Evolutionary conservation across 35 echinoderm and acorn worm genomes (phyloP), one percentile per base, ranked within the genome.

Genomic region (Lytechinus pictus): DNA sequence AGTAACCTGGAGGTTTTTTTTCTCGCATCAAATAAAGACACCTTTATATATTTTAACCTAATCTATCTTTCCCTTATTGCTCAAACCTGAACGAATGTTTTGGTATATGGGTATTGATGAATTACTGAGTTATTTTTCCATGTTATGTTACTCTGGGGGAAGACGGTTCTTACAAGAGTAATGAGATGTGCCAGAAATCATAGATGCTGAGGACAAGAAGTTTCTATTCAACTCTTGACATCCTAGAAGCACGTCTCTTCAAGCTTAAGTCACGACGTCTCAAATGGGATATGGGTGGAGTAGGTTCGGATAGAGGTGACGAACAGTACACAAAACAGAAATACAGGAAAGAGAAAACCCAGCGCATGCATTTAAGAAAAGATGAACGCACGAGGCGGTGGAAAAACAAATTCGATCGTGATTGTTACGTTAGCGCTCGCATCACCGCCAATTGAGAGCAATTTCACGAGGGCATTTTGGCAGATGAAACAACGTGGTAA

Each of bases 391-490:
- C 66, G 66, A 79, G 66, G 66, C 66, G 66, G 66, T 79, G 66
- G 12, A 79, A 79, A 79, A 79, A 79, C 66, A 79, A 79, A 79
- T 79, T 79, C 66, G 66, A 79, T 79, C 66, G 66, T 79, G 12
- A 79, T 79, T 79, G 66, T 79, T 79, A 79, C 66, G 66, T 79
- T 79, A 79, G 66, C 66, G 66, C 66, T 79, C 66, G 66, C 66
- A 79, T 79, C 66, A 79, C 66, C 66, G 66, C 66, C 66, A 79
- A 79, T 79, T 79, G 66, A 79, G 66, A 79, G 66, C 66, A 79
- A 79, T 79, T 79, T 79, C 66, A 79, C 66, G 66, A 79, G 66
- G 66, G 66, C 66, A 79, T 79, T 79, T 79, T 79, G 66, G 66
- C 66, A 79, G 66, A 79, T 79, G 66, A 16, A 79, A 79, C 66